A percentile compares a stretch with the other conserved stretches of the same genome.
Evolutionary conservation across 2,888 invertebrate species (phyloP).

Genomic region (Cheilosia vernalis): DNA sequence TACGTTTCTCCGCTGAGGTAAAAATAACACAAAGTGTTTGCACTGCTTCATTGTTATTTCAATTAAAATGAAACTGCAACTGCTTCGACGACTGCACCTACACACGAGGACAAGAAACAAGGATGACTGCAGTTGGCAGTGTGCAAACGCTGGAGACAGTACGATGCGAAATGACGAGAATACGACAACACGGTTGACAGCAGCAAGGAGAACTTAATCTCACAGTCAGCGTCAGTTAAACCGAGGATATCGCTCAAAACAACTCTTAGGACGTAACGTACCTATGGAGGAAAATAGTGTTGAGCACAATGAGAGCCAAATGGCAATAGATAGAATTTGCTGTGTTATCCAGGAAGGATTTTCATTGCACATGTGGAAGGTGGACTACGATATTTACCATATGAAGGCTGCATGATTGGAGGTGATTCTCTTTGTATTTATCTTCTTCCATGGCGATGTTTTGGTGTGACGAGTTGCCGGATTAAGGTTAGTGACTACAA

Average conservation of each 20-base stretch:
- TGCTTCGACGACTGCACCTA: slow-evolving; percentile 35
- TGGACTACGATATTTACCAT: slow-evolving; percentile 19
- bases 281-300: too few species aligned
- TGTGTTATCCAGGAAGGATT: slow-evolving; percentile 31
- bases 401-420: slow-evolving; percentile 36
- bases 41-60: slow-evolving; percentile 73
- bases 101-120: slow-evolving; percentile 5
- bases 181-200: slow-evolving; percentile 36
- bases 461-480: not conserved
- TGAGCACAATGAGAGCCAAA: not conserved
- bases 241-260: slow-evolving; percentile 50
- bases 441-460: not conserved
- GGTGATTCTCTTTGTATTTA: slow-evolving; percentile 19
- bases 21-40: slow-evolving; percentile 74
- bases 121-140: slow-evolving; percentile 40
- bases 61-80: slow-evolving; percentile 71
- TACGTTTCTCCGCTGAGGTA: slow-evolving; percentile 71
- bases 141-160: slow-evolving; percentile 36
- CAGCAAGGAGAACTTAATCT: slow-evolving; percentile 60
- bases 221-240: slow-evolving; percentile 57
- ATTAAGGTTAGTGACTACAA: slow-evolving; percentile 26
- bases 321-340: slow-evolving; percentile 14
- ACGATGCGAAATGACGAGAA: slow-evolving; percentile 23
- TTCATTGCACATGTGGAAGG: slow-evolving; percentile 41
- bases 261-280: slow-evolving; percentile 18